Evolutionary conservation across 2,797 vertebrate species (phyloP), one percentile per base, ranked within the genome.

Genomic region (Phrynocephalus forsythii): DNA sequence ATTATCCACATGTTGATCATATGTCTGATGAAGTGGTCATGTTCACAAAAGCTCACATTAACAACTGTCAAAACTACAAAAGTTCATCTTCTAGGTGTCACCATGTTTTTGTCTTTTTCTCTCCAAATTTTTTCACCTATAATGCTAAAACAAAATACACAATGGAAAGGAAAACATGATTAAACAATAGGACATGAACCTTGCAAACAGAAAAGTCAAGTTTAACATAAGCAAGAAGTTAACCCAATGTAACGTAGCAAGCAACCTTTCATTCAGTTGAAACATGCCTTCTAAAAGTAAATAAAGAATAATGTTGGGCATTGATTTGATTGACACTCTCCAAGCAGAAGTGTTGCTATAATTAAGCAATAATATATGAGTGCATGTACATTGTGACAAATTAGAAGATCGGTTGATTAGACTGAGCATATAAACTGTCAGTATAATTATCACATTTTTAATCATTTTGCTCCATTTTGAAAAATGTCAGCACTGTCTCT

Each of bases 401-500:
- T 97, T 97, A 95, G 96, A 96, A 96, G 94, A 94, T 95, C 94
- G 94, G 95, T 94, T 97, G 97, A 97, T 97, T 97, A 97, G 96
- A 97, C 95, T 95, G 96, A 97, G 94, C 96, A 96, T 96, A 97
- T 97, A 97, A 97, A 89, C 93, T 97, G 96, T 97, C 97, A 96
- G 96, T 94, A 95, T 97, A 97, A 97, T 97, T 97, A 97, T 97
- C 96, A 96, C 96, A 97, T 97, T 97, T 97, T 63, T 97, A 97
- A 97, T 97, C 92, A 97, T 97, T 97, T 97, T 96, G 96, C 96
- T 97, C 95, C 93, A 94, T 96, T 97, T 97, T 96, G 96, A 11
- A 94, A 63, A 63, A 96, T 96, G 97, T 96, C 94, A 95, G 95
- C 96, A 97, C 97, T 97, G 96, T 97, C 96, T 96, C 96, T 95